Conservation (phyloP, 2,113 vertebrate genomes). For the Grammomys dolichurus region DNA sequence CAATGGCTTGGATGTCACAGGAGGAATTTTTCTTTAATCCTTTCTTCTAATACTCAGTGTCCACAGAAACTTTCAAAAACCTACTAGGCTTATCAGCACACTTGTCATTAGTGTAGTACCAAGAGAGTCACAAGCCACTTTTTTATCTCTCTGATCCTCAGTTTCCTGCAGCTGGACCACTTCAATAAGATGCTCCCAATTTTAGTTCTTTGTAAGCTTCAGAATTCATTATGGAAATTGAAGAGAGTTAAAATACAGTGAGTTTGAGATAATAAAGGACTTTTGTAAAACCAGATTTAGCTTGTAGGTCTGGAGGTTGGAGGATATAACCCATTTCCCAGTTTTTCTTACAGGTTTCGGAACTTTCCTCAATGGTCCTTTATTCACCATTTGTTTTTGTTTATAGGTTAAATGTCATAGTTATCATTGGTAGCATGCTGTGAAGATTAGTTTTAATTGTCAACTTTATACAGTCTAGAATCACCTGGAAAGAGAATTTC, state of each 20-base stretch:
- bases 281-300: background rate
- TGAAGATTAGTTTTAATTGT: background rate
- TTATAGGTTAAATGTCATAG: constrained; percentile 13
- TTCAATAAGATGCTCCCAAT: background rate
- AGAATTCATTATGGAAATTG: background rate
- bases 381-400: background rate
- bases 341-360: background rate
- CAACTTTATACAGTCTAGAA: background rate
- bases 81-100: background rate
- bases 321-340: background rate
- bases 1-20: background rate
- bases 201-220: background rate
- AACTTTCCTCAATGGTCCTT: background rate
- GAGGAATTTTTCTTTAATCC: background rate
- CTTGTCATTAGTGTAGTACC: background rate
- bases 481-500: background rate
- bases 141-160: background rate
- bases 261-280: background rate
- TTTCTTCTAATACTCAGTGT: background rate
- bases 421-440: no score
- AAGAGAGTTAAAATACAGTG: background rate
- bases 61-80: background rate
- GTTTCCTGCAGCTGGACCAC: background rate
- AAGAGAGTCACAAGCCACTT: background rate
- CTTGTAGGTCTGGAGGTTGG: background rate